Evolutionary conservation across 1,140 invertebrate genomes (phyloP).

Genomic region (Drosophila ercepeae): DNA sequence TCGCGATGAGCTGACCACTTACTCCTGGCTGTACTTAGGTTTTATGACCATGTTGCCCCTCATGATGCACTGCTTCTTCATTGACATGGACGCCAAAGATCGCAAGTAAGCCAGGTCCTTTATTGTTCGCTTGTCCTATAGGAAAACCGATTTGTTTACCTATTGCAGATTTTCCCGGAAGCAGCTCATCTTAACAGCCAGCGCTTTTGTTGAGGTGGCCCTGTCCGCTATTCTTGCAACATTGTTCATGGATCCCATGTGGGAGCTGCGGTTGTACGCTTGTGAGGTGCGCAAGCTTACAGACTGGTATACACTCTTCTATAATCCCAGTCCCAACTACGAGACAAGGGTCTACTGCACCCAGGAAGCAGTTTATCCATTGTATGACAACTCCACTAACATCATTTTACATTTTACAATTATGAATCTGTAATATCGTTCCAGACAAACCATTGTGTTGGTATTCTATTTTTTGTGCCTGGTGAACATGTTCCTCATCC

Average conservation of each 20-base stretch:
- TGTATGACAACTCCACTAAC: conserved; percentile 87
- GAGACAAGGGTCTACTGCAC: conserved; percentile 95
- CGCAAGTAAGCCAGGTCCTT: conserved; percentile 86
- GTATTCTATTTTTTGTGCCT: conserved; percentile 95
- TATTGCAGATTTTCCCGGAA: conserved; percentile 89
- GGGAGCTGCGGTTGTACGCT: conserved; percentile 89
- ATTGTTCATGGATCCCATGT: conserved; percentile 90
- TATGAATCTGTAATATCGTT: conserved; percentile 13
- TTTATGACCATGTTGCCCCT: conserved; percentile 95
- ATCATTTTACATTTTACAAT: neutral
- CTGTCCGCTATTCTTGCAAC: conserved; percentile 90
- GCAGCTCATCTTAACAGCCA: conserved; percentile 89
- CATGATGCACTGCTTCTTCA: conserved; percentile 95
- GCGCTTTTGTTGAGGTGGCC: conserved; percentile 92
- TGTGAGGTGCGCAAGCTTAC: conserved; percentile 91
- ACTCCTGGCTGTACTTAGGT: conserved; percentile 97
- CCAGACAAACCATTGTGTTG: conserved; percentile 97
- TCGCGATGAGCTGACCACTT: conserved; percentile 90
- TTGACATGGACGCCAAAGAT: conserved; percentile 92
- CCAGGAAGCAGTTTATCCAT: conserved; percentile 97
- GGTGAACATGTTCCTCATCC: conserved; percentile 89
- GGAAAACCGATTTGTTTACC: neutral
- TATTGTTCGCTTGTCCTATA: neutral
- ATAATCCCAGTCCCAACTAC: conserved; percentile 97
- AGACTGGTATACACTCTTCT: conserved; percentile 98